These are phyloP conservation scores for Gymnoscopelus braueri DNA, from an alignment of 2,797 vertebrate species.

Conservation along the genomic window DNA sequence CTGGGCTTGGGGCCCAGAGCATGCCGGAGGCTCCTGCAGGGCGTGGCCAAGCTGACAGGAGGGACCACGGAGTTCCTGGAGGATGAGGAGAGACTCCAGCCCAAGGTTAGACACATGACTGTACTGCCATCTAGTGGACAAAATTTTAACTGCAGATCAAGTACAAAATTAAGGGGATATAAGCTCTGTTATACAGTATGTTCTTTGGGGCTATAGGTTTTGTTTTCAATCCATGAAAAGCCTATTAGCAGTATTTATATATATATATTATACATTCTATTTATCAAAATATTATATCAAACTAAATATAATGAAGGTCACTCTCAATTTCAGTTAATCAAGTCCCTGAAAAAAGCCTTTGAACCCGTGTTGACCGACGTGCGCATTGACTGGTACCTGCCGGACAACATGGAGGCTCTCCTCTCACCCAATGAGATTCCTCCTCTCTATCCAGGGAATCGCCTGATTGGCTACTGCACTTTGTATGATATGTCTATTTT, in stretches of 20 bases:
- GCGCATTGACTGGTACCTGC: conserved; percentile 98
- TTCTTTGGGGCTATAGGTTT: too few species aligned
- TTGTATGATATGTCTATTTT: conserved; percentile 90
- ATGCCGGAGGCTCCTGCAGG: conserved; percentile 86
- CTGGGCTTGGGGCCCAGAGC: conserved; percentile 85
- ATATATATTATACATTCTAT: too few species aligned
- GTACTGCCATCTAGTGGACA: conserved; percentile 60
- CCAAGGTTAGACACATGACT: conserved; percentile 82
- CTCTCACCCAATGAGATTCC: conserved; percentile 95
- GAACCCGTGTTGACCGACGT: conserved; percentile 94
- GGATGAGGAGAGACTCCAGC: conserved; percentile 90
- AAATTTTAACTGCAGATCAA: conserved; percentile 24
- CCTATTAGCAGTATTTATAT: too few species aligned
- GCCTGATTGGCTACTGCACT: conserved; percentile 93
- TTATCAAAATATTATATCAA: neutral
- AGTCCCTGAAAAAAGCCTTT: conserved; percentile 93
- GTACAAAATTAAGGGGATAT: neutral
- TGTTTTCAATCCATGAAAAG: too few species aligned
- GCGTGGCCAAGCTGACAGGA: conserved; percentile 88
- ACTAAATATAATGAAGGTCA: neutral
- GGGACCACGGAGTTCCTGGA: conserved; percentile 86
- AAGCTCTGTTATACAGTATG: too few species aligned
- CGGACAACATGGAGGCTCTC: conserved; percentile 95
- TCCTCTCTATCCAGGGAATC: conserved; percentile 90
- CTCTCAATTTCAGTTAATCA: conserved; percentile 85